A percentile compares a stretch with the other conserved stretches of the same genome.
phyloP scores from a whole-genome alignment of 1,140 invertebrate species.

The Zaprionus capensis region DNA sequence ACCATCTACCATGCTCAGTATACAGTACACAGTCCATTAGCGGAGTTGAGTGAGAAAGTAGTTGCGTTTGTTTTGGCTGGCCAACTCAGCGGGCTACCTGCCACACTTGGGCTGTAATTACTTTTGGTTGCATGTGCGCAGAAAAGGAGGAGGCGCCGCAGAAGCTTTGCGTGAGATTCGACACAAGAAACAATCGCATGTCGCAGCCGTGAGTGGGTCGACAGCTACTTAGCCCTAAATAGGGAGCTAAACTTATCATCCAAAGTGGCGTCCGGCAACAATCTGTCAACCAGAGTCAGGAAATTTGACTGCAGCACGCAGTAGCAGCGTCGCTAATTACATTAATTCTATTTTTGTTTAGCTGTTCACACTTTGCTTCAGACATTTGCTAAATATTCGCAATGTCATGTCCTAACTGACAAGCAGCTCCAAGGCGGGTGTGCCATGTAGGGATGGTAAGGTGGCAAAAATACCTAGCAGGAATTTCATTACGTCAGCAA shows the following conservation, averaged over 20 bases:
- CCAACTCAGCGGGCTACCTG: conserved; percentile 16
- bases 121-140: conserved; percentile 44
- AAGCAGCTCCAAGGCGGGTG: conserved; percentile 12
- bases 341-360: conserved; percentile 39
- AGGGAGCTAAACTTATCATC: conserved; percentile 19
- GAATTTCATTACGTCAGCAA: conserved; percentile 59
- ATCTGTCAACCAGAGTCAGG: conserved; percentile 14
- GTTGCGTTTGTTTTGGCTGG: conserved; percentile 3
- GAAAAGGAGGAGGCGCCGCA: conserved; percentile 14
- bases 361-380: conserved; percentile 8
- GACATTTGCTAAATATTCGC: conserved; percentile 32
- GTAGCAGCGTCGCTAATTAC: conserved; percentile 43
- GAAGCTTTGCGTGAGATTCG: conserved; percentile 35
- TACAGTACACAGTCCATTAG: conserved; percentile 21
- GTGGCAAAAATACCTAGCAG: conserved; percentile 38
- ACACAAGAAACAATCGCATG: conserved; percentile 1
- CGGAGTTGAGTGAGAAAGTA: background rate
- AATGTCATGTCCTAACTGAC: conserved; percentile 30
- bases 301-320: conserved; percentile 33
- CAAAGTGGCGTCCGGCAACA: conserved; percentile 23
- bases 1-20: background rate
- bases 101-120: conserved; percentile 47
- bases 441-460: background rate
- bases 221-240: conserved; percentile 23
- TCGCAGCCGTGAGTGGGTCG: conserved; percentile 13